Evolutionary conservation across 2,888 invertebrate species (phyloP).

Genomic region (Trachelus tabidus): DNA sequence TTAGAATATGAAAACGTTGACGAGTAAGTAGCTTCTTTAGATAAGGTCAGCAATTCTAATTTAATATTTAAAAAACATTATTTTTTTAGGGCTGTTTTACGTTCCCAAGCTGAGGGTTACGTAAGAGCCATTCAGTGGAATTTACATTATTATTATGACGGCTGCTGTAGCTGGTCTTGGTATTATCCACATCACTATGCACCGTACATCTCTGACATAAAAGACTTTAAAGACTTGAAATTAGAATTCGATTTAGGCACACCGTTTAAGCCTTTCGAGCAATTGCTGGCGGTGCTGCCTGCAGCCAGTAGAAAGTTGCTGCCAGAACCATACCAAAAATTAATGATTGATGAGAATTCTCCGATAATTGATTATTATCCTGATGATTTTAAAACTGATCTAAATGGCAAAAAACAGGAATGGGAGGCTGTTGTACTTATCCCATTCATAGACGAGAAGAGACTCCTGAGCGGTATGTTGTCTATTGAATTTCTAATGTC

Average conservation of each 20-base stretch:
- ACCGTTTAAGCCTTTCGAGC: slow-evolving; percentile 94
- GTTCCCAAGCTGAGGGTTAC: slow-evolving; percentile 87
- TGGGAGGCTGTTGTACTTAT: slow-evolving; percentile 97
- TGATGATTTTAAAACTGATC: slow-evolving; percentile 87
- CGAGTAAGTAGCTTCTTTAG: slow-evolving; percentile 70
- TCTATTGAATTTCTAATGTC: neutral
- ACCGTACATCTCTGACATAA: slow-evolving; percentile 94
- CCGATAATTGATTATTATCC: slow-evolving; percentile 94
- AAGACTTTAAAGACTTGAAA: slow-evolving; percentile 79
- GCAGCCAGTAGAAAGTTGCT: slow-evolving; percentile 84
- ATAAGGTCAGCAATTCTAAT: neutral
- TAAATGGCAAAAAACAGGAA: slow-evolving; percentile 95
- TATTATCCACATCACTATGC: slow-evolving; percentile 98
- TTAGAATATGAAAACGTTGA: slow-evolving; percentile 83
- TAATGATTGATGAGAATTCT: slow-evolving; percentile 83
- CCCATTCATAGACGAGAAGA: slow-evolving; percentile 89
- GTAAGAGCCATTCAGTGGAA: slow-evolving; percentile 97
- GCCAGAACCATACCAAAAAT: slow-evolving; percentile 80
- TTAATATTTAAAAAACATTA: neutral
- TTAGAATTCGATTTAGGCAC: slow-evolving; percentile 86
- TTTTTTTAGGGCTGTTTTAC: slow-evolving; percentile 77
- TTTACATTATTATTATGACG: slow-evolving; percentile 94
- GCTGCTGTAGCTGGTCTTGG: slow-evolving; percentile 98
- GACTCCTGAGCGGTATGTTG: slow-evolving; percentile 47
- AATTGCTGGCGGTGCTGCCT: slow-evolving; percentile 88